phyloP scores from a whole-genome alignment of 1,140 invertebrate species.

The Pseudomyrmex sp. region DNA sequence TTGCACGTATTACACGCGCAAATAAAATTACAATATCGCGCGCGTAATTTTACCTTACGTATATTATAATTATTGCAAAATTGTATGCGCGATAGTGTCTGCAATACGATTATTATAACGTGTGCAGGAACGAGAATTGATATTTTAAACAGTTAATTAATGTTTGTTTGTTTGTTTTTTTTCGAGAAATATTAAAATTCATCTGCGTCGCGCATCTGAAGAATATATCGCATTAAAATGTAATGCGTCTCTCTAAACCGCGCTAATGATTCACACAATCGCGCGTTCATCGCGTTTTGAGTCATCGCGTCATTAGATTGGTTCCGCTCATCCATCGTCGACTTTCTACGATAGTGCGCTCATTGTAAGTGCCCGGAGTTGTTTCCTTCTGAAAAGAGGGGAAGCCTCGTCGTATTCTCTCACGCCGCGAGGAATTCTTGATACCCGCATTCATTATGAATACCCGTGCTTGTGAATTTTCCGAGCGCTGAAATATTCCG shows the following conservation, averaged over 20 bases:
- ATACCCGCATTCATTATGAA: background rate
- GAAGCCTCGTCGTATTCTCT: slow-evolving; percentile 43
- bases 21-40: too few relatives aligned
- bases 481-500: background rate
- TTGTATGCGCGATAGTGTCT: too few relatives aligned
- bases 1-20: too few relatives aligned
- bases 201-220: background rate
- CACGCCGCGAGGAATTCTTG: slow-evolving; percentile 22
- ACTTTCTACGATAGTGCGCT: slow-evolving; percentile 41
- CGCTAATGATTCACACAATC: slow-evolving; percentile 31
- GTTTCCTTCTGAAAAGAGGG: slow-evolving; percentile 9
- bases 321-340: slow-evolving; percentile 46
- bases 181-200: too few relatives aligned
- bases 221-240: too few relatives aligned
- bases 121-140: too few relatives aligned
- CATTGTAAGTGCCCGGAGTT: slow-evolving; percentile 12
- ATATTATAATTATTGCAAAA: too few relatives aligned
- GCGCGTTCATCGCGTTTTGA: slow-evolving; percentile 24
- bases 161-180: too few relatives aligned
- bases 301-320: slow-evolving; percentile 41
- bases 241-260: background rate
- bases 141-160: too few relatives aligned
- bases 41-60: too few relatives aligned
- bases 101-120: too few relatives aligned
- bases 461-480: background rate